Base-by-base conservation (phyloP, 92 coral and sea anemone species). In the Blastomussa wellsi region DNA sequence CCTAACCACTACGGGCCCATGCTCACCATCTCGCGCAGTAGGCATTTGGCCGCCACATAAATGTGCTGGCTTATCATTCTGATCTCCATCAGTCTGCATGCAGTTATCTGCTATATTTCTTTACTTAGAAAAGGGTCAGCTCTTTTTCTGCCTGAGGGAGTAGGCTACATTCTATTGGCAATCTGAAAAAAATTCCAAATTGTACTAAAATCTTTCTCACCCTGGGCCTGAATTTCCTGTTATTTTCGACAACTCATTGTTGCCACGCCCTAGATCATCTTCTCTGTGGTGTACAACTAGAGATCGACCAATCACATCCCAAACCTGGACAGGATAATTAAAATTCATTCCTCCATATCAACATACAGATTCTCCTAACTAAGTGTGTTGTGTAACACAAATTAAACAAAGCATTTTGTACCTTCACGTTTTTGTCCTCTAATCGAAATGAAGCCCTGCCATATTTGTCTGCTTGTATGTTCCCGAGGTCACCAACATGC, bases 401-500 rank as follows among this genome's bases (percentile, higher is more conserved):
- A n/a, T n/a, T n/a, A n/a, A n/a, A n/a, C n/a, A n/a, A 59, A 1
- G 4, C 66, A 20, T 59, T 20, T 26, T 5, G 13, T 24, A 86
- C 98, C 98, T 96, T 96, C 24, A 96, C 90, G 70, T 82, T 82
- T 31, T 79, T 71, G 44, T 92, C 97, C 77, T 94, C 98, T 53
- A 96, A 32, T 77, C 98, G 90, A 76, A 96, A 92, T n/a, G 90
- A 82, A 53, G 98, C 98, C 69, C 93, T 88, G 65, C 97, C 94
- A 47, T 80, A 82, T 33, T 75, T 77, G 85, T 93, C 94, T 38
- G 98, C 98, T 2, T 66, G 48, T 55, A 95, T 83, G 74, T 95
- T 95, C 13, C 98, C 98, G 79, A 95, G 89, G 74, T 95, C 98
- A 79, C 98, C 98, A 87, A 90, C 92, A 94, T 95, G 98, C 98